Conservation (phyloP, 2,888 invertebrate species). For the Itoplectis maculator region DNA sequence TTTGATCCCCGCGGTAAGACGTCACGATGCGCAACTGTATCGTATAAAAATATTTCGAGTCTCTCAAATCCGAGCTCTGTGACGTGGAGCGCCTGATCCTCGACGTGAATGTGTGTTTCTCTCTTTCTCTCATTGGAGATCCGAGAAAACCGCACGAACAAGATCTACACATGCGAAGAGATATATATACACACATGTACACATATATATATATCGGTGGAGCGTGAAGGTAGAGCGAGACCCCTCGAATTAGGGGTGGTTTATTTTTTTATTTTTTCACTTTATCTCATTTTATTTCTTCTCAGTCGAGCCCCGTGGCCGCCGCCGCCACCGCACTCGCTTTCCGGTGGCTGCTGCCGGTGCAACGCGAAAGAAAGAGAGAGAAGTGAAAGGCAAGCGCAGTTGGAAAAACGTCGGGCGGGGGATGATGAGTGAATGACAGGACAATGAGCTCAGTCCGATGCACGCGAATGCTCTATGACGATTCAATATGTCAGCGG, state of each 20-base stretch:
- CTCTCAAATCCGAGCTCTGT: slow-evolving; percentile 71
- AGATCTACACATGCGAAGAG: too few relatives aligned
- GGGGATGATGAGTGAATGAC: slow-evolving; percentile 85
- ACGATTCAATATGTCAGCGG: slow-evolving; percentile 82
- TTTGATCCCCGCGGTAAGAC: slow-evolving; percentile 66
- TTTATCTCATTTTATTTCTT: slow-evolving; percentile 13
- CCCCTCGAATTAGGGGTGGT: slow-evolving; percentile 82
- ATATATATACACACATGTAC: too few relatives aligned
- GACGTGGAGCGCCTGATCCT: slow-evolving; percentile 28
- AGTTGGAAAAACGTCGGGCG: slow-evolving; percentile 70
- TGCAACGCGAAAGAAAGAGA: slow-evolving; percentile 46
- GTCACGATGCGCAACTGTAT: slow-evolving; percentile 76
- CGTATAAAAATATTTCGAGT: slow-evolving; percentile 76
- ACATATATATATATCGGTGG: slow-evolving; percentile 54
- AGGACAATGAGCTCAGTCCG: slow-evolving; percentile 83
- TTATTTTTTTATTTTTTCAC: slow-evolving; percentile 72
- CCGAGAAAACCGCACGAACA: slow-evolving; percentile 13
- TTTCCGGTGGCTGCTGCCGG: slow-evolving; percentile 45
- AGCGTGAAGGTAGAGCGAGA: slow-evolving; percentile 73
- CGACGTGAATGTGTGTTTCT: too few relatives aligned
- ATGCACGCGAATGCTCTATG: slow-evolving; percentile 84
- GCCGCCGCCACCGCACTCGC: slow-evolving; percentile 25
- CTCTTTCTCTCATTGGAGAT: slow-evolving; percentile 37
- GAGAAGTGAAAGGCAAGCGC: slow-evolving; percentile 27
- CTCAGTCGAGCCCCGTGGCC: slow-evolving; percentile 26